These are phyloP conservation scores for Leucophenga varia DNA, from an alignment of 1,140 invertebrate species.

Conservation along the genomic window DNA sequence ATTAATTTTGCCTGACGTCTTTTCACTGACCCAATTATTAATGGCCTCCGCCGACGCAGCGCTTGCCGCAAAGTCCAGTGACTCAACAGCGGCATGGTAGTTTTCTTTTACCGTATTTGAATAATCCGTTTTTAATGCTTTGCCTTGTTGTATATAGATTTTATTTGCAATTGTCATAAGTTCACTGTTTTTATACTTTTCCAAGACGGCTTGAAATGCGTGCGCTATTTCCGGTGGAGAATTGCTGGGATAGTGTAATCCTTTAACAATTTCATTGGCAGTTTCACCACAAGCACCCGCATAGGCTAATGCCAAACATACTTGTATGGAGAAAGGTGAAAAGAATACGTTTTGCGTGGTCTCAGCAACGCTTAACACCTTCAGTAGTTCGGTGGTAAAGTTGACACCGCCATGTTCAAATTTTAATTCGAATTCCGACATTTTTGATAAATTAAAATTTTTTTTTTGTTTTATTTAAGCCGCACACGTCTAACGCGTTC, in stretches of 20 bases:
- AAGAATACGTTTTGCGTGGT: constrained; percentile 44
- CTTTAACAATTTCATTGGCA: constrained; percentile 56
- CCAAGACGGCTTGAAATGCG: constrained; percentile 25
- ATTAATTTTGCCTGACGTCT: constrained; percentile 72
- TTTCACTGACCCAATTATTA: constrained; percentile 70
- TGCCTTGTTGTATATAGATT: constrained; percentile 61
- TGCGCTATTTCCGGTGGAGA: constrained; percentile 17
- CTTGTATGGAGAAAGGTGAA: constrained; percentile 52
- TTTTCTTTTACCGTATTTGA: constrained; percentile 48
- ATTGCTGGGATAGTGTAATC: constrained; percentile 41
- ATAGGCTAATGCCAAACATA: constrained; percentile 45
- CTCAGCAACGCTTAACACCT: constrained; percentile 2
- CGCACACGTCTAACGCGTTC: too few relatives aligned
- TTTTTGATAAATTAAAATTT: background rate
- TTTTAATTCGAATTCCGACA: constrained; percentile 16
- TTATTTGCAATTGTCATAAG: constrained; percentile 64
- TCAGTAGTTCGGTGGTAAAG: constrained; percentile 10
- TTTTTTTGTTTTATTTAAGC: too few relatives aligned
- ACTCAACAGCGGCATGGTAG: constrained; percentile 59
- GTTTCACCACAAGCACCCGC: constrained; percentile 62
- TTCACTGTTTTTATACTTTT: constrained; percentile 40
- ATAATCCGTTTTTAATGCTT: constrained; percentile 57
- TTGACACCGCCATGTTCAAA: constrained; percentile 14
- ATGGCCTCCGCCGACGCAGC: constrained; percentile 58
- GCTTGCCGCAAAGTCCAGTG: constrained; percentile 59